Percentiles rank a stretch among this genome's conserved stretches.
phyloP scores from a whole-genome alignment of 2,888 invertebrate species.

The Dryococelus australis region DNA sequence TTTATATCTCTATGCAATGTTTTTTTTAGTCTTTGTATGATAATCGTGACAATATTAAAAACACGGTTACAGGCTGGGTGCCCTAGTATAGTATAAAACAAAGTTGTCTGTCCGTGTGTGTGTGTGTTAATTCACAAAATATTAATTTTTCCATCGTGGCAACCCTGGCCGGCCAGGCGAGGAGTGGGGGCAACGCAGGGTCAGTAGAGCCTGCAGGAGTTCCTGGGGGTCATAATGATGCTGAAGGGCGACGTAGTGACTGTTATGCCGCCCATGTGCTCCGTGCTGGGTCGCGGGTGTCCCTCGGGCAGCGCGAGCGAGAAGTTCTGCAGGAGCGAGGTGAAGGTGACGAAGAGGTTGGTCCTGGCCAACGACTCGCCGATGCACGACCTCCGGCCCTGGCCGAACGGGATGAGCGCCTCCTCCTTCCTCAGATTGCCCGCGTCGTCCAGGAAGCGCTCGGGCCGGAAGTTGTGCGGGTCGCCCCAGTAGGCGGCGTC shows the following conservation, averaged over 20 bases:
- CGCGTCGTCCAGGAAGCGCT: conserved; percentile 44
- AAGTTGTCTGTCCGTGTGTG: no score
- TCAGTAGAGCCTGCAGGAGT: neutral
- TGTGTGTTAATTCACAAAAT: no score
- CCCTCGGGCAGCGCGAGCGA: conserved; percentile 40
- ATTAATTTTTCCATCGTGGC: no score
- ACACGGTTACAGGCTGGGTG: no score
- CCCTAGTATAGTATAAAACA: no score
- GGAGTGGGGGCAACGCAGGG: no score
- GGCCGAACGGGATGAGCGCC: conserved; percentile 46
- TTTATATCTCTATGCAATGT: no score
- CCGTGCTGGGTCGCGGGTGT: conserved; percentile 34
- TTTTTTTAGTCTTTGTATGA: no score
- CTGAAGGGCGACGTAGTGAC: conserved; percentile 41
- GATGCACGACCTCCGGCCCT: conserved; percentile 45
- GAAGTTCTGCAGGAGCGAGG: conserved; percentile 46
- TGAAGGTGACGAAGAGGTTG: conserved; percentile 45
- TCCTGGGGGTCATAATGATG: conserved; percentile 36
- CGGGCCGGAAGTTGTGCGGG: conserved; percentile 47
- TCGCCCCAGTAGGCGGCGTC: conserved; percentile 46
- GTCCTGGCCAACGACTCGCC: conserved; percentile 46
- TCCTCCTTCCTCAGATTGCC: conserved; percentile 43
- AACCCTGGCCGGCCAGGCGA: no score
- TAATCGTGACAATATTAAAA: no score
- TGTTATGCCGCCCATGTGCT: conserved; percentile 41